Conservation (phyloP, 1,140 invertebrate genomes). For the Ridgeia piscesae region DNA sequence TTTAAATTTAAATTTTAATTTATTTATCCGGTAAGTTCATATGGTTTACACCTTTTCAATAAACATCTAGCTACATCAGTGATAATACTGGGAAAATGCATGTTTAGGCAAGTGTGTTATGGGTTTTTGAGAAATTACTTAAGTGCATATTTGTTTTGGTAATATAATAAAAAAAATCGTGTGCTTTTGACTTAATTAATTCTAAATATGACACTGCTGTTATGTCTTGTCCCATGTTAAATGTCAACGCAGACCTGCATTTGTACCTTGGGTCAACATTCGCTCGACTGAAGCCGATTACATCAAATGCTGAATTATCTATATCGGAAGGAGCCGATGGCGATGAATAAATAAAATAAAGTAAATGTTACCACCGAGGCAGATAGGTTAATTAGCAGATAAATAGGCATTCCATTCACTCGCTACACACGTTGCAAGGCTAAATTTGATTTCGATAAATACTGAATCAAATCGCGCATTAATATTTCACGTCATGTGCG, state of each 20-base stretch:
- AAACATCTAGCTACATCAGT: neutral
- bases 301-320: neutral
- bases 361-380: neutral
- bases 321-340: neutral
- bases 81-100: neutral
- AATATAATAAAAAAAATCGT: too few relatives aligned
- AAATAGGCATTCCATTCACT: neutral
- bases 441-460: slow-evolving; percentile 7
- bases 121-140: neutral
- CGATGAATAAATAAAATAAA: slow-evolving; percentile 2
- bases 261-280: neutral
- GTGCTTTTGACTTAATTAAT: too few relatives aligned
- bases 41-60: too few relatives aligned
- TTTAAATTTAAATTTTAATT: neutral
- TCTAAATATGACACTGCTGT: too few relatives aligned
- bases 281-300: neutral
- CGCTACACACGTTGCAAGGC: neutral
- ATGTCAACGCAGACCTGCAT: neutral
- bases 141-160: neutral
- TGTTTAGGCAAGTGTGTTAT: neutral
- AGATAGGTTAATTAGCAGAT: neutral
- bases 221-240: neutral
- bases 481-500: slow-evolving; percentile 5
- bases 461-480: slow-evolving; percentile 1
- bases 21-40: too few relatives aligned